These are phyloP conservation scores for Thymallus thymallus DNA, from an alignment of 2,113 vertebrate species.

Conservation along the genomic window DNA sequence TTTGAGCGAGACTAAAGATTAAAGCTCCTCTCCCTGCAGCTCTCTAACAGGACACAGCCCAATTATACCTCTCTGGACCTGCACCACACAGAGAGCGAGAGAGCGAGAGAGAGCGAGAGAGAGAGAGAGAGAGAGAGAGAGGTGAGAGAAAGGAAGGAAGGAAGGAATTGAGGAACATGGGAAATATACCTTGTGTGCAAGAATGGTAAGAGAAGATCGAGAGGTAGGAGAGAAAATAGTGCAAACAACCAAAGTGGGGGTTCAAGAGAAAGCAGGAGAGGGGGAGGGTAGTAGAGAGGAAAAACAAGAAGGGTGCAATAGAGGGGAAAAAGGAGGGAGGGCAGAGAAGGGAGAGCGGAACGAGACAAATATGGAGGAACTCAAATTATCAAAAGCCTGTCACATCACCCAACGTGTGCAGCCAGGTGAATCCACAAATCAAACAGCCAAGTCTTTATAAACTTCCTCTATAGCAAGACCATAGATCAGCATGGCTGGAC, in stretches of 20 bases:
- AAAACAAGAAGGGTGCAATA: constrained; percentile 5
- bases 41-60: constrained; percentile 54
- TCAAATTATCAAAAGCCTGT: background rate
- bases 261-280: background rate
- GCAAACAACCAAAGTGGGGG: background rate
- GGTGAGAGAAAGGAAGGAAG: constrained; percentile 5
- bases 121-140: constrained; percentile 7
- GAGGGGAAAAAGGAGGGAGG: constrained; percentile 20
- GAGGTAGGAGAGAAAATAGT: background rate
- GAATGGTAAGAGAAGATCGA: background rate
- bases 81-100: constrained; percentile 26
- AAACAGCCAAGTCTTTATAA: background rate
- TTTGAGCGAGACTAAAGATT: constrained; percentile 70
- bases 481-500: too few relatives aligned
- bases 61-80: constrained; percentile 65
- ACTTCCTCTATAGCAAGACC: too few relatives aligned
- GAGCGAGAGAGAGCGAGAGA: background rate
- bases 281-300: background rate
- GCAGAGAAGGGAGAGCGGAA: constrained; percentile 23
- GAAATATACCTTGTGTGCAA: background rate
- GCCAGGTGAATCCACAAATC: background rate
- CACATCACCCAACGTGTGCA: background rate
- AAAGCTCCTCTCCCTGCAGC: constrained; percentile 62
- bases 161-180: background rate
- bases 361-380: constrained; percentile 11